Evolutionary conservation across 2,888 invertebrate genomes (phyloP), one percentile per base, ranked within the genome.

Genomic region (Allygus modestus): DNA sequence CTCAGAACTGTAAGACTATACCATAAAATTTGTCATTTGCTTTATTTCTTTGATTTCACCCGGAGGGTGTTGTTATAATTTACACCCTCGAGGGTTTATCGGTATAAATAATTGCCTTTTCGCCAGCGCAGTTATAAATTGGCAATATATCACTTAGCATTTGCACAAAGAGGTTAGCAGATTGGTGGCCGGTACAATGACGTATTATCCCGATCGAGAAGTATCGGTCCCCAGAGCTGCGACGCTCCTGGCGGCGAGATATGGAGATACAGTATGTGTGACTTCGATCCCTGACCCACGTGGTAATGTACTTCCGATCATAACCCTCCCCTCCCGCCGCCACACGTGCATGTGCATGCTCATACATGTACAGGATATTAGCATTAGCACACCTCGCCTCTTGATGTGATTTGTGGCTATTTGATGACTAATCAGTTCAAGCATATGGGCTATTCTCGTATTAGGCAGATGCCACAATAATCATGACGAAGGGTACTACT

Each of bases 281-380:
- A 31, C 65, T 54, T 54, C 54, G 54, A 54, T 54, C 54, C 54
- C 54, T 31, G 65, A 17, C 65, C 51, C 58, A 58, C n/a, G 51
- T 17, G 17, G 51, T 15, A 17, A 51, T 51, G n/a, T n/a, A n/a
- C n/a, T 11, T 51, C 12, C 15, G 12, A 2, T 17, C 9, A 2
- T 51, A 5, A 9, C 15, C 51, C 51, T 37, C 51, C 51, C 51
- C 58, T 23, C n/a, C 58, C 58, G 4, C 58, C 23, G 15, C 51
- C n/a, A 17, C 2, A 20, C 58, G 23, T 58, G 58, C 17, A 58
- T 12, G 1, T 58, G 26, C 58, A 51, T 12, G 58, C 58, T 12
- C 23, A 12, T 58, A 31, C 65, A 65, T 65, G 65, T 65, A 65
- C 28, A 65, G 65, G 65, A 65, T 65, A 31, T 65, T 65, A 65